Conservation (phyloP, 2,113 vertebrate genomes). For the Camelus dromedarius region DNA sequence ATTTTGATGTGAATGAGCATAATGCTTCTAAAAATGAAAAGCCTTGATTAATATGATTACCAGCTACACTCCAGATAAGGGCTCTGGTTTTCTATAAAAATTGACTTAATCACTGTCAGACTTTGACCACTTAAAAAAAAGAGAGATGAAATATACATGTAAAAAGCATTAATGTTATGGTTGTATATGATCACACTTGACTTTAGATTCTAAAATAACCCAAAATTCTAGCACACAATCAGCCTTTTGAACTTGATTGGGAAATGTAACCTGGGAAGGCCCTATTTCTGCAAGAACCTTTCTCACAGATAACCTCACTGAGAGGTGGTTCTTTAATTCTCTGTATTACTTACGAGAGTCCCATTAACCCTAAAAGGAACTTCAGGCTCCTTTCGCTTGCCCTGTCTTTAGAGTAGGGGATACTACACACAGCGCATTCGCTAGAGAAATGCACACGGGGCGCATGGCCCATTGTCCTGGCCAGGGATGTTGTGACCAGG, state of each 20-base stretch:
- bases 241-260: not conserved
- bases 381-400: not conserved
- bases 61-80: not conserved
- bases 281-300: not conserved
- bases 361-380: not conserved
- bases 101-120: not conserved
- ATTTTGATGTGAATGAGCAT: not conserved
- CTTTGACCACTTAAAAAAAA: not conserved
- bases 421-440: not conserved
- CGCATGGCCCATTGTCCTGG: not conserved
- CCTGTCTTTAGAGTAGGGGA: not conserved
- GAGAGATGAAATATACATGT: not conserved
- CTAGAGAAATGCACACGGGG: not conserved
- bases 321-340: not conserved
- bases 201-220: not conserved
- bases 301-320: not conserved
- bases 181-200: not conserved
- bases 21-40: not conserved
- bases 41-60: constrained; percentile 4
- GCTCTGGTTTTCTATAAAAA: not conserved
- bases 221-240: not conserved
- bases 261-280: not conserved
- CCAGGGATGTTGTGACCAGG: fast-evolving
- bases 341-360: not conserved
- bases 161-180: not conserved